A percentile compares a stretch with the other conserved stretches of the same genome.
These are phyloP conservation scores for Dorcus hopei DNA, from an alignment of 2,888 invertebrate species.

Conservation along the genomic window DNA sequence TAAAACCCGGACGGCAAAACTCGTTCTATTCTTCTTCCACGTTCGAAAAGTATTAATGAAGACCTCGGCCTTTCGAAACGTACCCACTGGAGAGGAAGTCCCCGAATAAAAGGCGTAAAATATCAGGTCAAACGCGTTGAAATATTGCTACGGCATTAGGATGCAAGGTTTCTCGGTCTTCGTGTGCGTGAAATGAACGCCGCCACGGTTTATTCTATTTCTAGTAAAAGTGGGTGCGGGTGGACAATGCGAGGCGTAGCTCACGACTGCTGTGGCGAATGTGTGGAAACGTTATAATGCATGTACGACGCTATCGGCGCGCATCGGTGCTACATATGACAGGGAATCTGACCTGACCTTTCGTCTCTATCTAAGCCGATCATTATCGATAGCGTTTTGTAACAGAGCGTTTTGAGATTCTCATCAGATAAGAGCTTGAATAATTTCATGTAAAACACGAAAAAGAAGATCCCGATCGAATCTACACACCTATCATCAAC, in stretches of 20 bases:
- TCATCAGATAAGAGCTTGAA: background rate
- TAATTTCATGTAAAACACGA: background rate
- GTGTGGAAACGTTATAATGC: conserved; percentile 1
- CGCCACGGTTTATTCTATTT: background rate
- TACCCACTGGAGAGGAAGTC: too few species aligned
- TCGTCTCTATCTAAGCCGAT: background rate
- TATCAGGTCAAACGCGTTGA: too few species aligned
- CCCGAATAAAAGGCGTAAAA: too few species aligned
- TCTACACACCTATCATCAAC: too few species aligned
- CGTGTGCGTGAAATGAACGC: background rate
- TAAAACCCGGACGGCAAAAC: too few species aligned
- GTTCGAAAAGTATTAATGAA: too few species aligned
- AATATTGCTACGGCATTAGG: too few species aligned
- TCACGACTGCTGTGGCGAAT: conserved; percentile 9
- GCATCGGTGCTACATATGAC: conserved; percentile 1
- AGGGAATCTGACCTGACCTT: background rate
- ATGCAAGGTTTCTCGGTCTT: too few species aligned
- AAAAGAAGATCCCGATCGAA: too few species aligned
- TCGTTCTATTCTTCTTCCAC: too few species aligned
- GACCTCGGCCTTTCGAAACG: too few species aligned
- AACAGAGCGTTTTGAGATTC: background rate
- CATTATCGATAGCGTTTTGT: background rate
- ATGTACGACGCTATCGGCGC: conserved; percentile 1
- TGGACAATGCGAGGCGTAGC: conserved; percentile 12
- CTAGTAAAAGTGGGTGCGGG: conserved; percentile 7